Evolutionary conservation across 2,888 invertebrate species (phyloP), one percentile per base, ranked within the genome.

Genomic region (Epinotia demarniana): DNA sequence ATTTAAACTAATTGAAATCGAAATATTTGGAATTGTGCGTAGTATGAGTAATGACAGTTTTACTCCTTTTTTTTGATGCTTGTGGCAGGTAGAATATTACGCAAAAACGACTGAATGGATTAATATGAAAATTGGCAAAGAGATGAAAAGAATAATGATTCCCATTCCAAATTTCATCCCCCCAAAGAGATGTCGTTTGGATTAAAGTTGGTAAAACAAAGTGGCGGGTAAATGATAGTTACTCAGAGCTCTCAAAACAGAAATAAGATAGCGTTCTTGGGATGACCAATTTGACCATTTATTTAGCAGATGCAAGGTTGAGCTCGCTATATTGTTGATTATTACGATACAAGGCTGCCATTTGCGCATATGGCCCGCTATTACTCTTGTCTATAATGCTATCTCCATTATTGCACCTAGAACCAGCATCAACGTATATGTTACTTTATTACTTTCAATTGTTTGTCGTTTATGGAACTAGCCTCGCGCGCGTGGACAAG

Each of bases 371-470:
- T 75, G 75, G 64, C 53, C 75, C 43, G 60, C 49, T 33, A 75
- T 75, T 75, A 75, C 60, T 75, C 75, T 75, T 70, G 49, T 39
- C 74, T 57, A 73, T 57, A 57, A 49, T 33, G 74, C 74, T 70
- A 75, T 75, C 75, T 75, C 70, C 70, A 60, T 71, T 70, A 63
- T 74, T 60, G 27, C 39, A 60, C 63, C 75, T 75, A 66, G 75
- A 71, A 58, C 49, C 9, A 39, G 39, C 39, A 72, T 72, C 68
- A 68, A 72, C 81, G 79, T 83, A 84, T 85, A 85, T 81, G 85
- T 87, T 81, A 86, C 82, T 87, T 89, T 89, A 90, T 89, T 89
- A 89, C 88, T 86, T 86, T 86, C 90, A 91, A 91, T 91, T 92
- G 90, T 91, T 86, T 85, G 83, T 87, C 88, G 82, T 89, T 86